These are phyloP conservation scores for Oryzias javanicus DNA, from an alignment of 2,113 vertebrate species.

Conservation along the genomic window DNA sequence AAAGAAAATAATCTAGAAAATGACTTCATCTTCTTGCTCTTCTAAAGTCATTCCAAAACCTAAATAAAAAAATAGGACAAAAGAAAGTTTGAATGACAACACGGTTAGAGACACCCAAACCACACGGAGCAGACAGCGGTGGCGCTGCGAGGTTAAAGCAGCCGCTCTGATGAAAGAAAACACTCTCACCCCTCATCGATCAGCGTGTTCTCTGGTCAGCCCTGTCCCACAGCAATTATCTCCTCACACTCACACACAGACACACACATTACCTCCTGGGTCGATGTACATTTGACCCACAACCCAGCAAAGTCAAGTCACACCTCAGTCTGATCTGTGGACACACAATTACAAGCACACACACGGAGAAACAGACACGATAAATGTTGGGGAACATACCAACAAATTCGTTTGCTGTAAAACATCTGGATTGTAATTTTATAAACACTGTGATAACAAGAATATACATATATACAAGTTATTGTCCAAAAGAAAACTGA, in stretches of 20 bases:
- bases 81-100: too few relatives aligned
- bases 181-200: constrained; percentile 43
- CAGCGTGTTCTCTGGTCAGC: constrained; percentile 57
- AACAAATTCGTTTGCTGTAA: too few relatives aligned
- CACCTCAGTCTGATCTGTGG: constrained; percentile 9
- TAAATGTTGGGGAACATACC: too few relatives aligned
- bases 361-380: not conserved
- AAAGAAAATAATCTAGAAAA: too few relatives aligned
- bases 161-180: constrained; percentile 50
- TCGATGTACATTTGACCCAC: constrained; percentile 50
- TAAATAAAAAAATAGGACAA: too few relatives aligned
- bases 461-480: too few relatives aligned
- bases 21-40: too few relatives aligned
- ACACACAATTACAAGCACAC: not conserved
- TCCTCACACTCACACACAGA: constrained; percentile 14
- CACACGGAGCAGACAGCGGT: not conserved
- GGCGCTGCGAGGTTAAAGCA: constrained; percentile 21
- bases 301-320: constrained; percentile 51
- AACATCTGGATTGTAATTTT: too few relatives aligned
- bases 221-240: constrained; percentile 63
- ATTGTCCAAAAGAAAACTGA: too few relatives aligned
- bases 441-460: too few relatives aligned
- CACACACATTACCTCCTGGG: constrained; percentile 15
- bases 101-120: too few relatives aligned
- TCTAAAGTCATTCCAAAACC: too few relatives aligned